Evolutionary conservation across 2,113 vertebrate species (phyloP), one percentile per base, ranked within the genome.

Genomic region (Sigmodon hispidus): DNA sequence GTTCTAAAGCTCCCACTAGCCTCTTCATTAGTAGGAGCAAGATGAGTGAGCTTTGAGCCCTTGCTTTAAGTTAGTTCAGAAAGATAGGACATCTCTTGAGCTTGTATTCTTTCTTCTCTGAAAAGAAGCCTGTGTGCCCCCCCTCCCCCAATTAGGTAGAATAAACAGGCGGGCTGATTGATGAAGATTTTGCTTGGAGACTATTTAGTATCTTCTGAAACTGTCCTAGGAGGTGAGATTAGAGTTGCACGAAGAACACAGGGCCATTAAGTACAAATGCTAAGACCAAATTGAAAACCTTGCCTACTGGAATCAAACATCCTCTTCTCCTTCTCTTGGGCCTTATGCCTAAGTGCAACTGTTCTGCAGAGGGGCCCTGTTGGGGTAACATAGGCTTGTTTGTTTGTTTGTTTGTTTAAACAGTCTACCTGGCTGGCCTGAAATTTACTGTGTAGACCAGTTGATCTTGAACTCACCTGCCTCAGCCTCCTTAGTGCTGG

Each of bases 201-300:
- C 61, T 65, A 65, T 59, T 92, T 22, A 83, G 65, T 63, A 69
- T 29, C 73, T 92, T 86, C 61, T 96, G 43, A 90, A 89, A n/a
- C 29, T 90, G 55, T 24, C 48, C 6, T 67, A 83, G 76, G 24
- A 40, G 65, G 63, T 92, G 69, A 94, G 43, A 77, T 69, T 72
- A 59, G 61, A 85, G 48, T 90, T 86, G 22, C 5, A 92, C 26
- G 55, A 80, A 40, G 61, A 89, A 96, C 43, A 75, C 50, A 72
- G 26, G 19, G 26, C 76, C 48, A 81, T 61, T 13, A 73, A 22
- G 21, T 94, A 40, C 19, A 92, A 90, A 86, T 79, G 40, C 36
- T 40, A 89, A 55, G 55, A 36, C 40, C n/a, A 92, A 87, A 48
- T 3, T 57, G 1, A 36, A 93, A n/a, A 16, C 77, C 21, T 91